Percentiles rank a stretch among this genome's conserved stretches.
These are phyloP conservation scores for Apaloderma vittatum DNA, from an alignment of 2,113 vertebrate species.

Conservation along the genomic window DNA sequence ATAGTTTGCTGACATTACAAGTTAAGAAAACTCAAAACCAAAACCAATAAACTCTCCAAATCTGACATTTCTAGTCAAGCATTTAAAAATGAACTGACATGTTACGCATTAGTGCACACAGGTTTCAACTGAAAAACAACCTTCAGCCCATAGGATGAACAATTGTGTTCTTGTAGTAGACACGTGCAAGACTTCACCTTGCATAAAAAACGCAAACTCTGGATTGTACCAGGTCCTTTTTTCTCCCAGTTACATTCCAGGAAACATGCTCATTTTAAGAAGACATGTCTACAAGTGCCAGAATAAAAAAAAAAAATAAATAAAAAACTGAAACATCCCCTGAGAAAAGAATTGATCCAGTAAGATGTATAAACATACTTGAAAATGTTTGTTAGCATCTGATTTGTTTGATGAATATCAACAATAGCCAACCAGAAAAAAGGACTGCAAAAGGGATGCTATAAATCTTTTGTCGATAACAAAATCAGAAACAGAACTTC, in stretches of 20 bases:
- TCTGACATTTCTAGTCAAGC: background rate
- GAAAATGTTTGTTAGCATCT: background rate
- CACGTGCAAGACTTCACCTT: background rate
- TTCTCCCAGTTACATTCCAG: background rate
- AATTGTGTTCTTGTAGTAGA: background rate
- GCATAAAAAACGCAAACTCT: background rate
- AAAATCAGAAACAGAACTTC: background rate
- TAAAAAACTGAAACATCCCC: background rate
- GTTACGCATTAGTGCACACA: background rate
- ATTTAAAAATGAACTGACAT: background rate
- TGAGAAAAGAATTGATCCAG: background rate
- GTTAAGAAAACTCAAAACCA: background rate
- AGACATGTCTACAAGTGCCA: background rate
- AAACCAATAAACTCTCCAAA: background rate
- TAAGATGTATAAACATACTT: background rate
- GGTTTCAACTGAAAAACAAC: constrained; percentile 2
- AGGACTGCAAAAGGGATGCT: background rate
- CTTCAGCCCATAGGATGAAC: background rate
- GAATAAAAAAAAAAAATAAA: background rate
- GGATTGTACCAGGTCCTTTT: background rate
- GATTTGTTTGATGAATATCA: background rate
- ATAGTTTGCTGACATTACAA: background rate
- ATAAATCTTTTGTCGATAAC: background rate
- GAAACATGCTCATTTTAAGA: background rate
- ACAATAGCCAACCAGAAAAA: background rate